phyloP scores from a whole-genome alignment of 2,797 vertebrate species.

The Nothura maculosa region DNA sequence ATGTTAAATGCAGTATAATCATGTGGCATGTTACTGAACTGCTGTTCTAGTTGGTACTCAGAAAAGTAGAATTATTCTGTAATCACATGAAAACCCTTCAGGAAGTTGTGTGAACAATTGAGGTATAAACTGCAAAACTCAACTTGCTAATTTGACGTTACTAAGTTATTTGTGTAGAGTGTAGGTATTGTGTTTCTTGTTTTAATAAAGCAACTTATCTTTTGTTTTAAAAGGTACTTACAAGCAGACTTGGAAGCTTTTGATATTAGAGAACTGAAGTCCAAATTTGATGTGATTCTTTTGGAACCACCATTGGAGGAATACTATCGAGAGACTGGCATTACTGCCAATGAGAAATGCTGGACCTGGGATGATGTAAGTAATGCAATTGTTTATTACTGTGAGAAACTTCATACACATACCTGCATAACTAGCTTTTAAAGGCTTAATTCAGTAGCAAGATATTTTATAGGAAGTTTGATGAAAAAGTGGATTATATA shows the following conservation, averaged over 20 bases:
- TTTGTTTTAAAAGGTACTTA: slow-evolving; percentile 89
- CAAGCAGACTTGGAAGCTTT: slow-evolving; percentile 95
- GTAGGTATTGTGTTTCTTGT: no score
- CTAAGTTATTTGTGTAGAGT: no score
- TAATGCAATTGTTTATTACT: background rate
- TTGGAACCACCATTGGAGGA: slow-evolving; percentile 96
- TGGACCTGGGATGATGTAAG: slow-evolving; percentile 98
- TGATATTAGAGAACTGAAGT: slow-evolving; percentile 93
- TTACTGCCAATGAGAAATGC: slow-evolving; percentile 95
- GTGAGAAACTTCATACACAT: rapidly evolving
- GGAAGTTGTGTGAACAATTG: background rate
- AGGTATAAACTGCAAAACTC: background rate
- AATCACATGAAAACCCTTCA: background rate
- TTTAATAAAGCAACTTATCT: background rate
- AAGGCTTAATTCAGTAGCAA: background rate
- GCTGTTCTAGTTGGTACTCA: background rate
- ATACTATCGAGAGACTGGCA: slow-evolving; percentile 97
- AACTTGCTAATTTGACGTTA: background rate
- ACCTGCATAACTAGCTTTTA: background rate
- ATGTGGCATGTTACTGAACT: background rate
- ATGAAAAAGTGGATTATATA: background rate
- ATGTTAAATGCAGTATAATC: background rate
- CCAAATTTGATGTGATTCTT: slow-evolving; percentile 97
- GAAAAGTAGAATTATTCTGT: background rate
- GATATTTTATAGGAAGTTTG: background rate